These are phyloP conservation scores for Ligdia adustata DNA, from an alignment of 2,888 invertebrate species.

Conservation along the genomic window DNA sequence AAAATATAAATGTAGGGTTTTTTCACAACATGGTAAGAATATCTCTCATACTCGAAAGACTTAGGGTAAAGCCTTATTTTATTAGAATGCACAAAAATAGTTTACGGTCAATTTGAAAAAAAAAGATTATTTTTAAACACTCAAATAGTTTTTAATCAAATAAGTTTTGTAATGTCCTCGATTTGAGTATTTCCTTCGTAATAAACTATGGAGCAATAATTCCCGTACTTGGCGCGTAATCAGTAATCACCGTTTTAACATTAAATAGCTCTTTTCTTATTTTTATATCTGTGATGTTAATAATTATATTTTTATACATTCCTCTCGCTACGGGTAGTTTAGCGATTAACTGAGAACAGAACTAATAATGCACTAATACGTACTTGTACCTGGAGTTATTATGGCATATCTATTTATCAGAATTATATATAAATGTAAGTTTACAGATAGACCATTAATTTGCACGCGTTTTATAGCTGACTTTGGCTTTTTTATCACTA, in stretches of 20 bases:
- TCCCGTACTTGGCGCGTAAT: too few relatives aligned
- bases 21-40: conserved; percentile 6
- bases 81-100: conserved; percentile 10
- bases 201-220: too few relatives aligned
- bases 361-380: neutral
- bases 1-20: neutral
- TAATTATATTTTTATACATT: conserved; percentile 80
- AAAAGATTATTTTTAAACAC: neutral
- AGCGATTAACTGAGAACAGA: conserved; percentile 38
- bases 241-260: too few relatives aligned
- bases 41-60: conserved; percentile 9
- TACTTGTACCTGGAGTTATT: neutral
- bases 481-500: neutral
- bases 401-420: neutral
- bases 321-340: conserved; percentile 77
- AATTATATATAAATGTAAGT: neutral
- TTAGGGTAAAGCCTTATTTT: conserved; percentile 10
- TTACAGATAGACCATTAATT: neutral
- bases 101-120: neutral
- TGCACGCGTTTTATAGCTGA: too few relatives aligned
- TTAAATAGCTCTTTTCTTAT: conserved; percentile 47
- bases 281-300: conserved; percentile 67
- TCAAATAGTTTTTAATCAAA: too few relatives aligned
- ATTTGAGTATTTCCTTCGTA: too few relatives aligned
- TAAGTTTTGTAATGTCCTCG: too few relatives aligned